Base-by-base conservation (phyloP, 2,797 vertebrate genomes). In the Sebastes kiyomatsui region DNA sequence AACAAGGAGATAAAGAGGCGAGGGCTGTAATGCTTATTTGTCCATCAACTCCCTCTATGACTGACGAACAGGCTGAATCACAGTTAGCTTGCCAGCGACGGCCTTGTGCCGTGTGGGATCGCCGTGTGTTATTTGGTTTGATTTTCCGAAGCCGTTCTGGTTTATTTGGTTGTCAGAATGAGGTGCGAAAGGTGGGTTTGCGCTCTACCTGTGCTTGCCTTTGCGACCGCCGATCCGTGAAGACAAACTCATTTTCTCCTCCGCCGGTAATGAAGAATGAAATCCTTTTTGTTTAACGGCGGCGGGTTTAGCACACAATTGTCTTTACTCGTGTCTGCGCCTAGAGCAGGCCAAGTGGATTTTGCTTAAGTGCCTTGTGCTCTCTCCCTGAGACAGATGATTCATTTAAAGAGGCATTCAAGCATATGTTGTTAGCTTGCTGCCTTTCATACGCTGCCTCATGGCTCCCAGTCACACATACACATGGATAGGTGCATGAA, bases 201-300 rank as follows among this genome's bases (percentile, higher is more conserved):
- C n/a, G 16, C 16, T 23, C 70, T 76, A 88, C 88, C 87, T 88
- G 46, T 52, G 87, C 83, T 85, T 11, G 74, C 67, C 68, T 77
- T 27, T 27, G 56, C 23, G 18, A n/a, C 79, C 79, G 22, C 82
- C 80, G 88, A 89, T 89, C 91, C 80, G 14, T 89, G 85, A 93
- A 93, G 83, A 92, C 93, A 94, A 94, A 91, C 88, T 93, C 9
- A 91, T 95, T 93, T 93, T 91, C 87, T 80, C 87, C 90, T 90
- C 73, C 56, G 27, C 68, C 33, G 14, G 83, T 93, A 90, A 94
- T 92, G 88, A 92, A 94, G 91, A 94, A 87, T 88, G 82, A 92
- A 92, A 90, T 88, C 72, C 83, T 72, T 88, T 79, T 88, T 75
- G 76, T 90, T 89, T 85, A 84, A 82, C 52, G 14, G 65, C 54